Evolutionary conservation across 2,888 invertebrate genomes (phyloP), one percentile per base, ranked within the genome.

Genomic region (Lithophane semibrunnea): DNA sequence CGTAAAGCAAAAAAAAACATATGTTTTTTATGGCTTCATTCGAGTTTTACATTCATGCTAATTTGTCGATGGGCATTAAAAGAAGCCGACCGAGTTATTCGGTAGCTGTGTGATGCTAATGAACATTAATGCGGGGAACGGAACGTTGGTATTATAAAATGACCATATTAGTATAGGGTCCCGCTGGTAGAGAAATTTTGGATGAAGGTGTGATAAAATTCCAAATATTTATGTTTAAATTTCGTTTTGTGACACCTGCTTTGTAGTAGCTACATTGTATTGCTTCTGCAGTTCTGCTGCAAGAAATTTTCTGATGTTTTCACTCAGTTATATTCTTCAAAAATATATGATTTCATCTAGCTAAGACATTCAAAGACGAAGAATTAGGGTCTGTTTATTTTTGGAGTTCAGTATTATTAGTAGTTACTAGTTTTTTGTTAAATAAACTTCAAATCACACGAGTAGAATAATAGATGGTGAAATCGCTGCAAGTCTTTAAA

Each of bases 21-120:
- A 91, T 92, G 92, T 94, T 94, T 88, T 96, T 96, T 96, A 96
- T 94, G 86, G 92, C 94, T 92, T 90, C 93, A 95, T 95, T 94
- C 94, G 94, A 94, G 94, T 95, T 96, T 96, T 96, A 96, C 96
- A 94, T 95, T 93, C 94, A 94, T 94, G 96, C 95, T 96, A 96
- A 96, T 96, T 96, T 96, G 96, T 96, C 94, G 94, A 95, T 93
- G 92, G 90, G 92, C 90, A 94, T 94, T 94, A 95, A 96, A 95
- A 94, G 94, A 91, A 91, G 92, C 94, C 95, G 95, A 91, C 94
- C 94, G 94, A 95, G 94, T 95, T 96, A 95, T 96, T 95, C 96
- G 94, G 96, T 96, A 96, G 96, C 96, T 92, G 92, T 94, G 90
- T 92, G 91, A 91, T 89, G 94, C 95, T 96, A 96, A 96, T 96